Evolutionary conservation across 2,797 vertebrate genomes (phyloP).

Genomic region (Hydrolagus colliei): DNA sequence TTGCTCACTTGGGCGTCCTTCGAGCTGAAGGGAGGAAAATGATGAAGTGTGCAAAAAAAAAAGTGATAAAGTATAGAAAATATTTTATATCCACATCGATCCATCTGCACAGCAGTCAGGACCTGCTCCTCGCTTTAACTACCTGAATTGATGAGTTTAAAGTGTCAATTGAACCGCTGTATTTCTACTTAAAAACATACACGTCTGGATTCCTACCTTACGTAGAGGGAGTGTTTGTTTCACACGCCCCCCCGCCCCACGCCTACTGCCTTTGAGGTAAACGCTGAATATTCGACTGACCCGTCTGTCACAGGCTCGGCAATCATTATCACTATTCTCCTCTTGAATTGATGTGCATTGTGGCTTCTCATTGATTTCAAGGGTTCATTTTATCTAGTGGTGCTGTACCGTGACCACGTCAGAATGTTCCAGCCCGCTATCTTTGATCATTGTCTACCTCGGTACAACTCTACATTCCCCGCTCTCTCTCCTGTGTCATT

Average conservation of each 20-base stretch:
- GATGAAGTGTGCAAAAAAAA: conserved; percentile 27
- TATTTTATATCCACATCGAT: background rate
- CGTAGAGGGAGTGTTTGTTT: too few species aligned
- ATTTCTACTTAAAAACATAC: background rate
- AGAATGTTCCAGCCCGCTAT: background rate
- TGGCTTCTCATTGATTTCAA: background rate
- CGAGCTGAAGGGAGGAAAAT: conserved; percentile 16
- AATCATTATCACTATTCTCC: background rate
- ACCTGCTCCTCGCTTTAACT: conserved; percentile 9
- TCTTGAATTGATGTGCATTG: background rate
- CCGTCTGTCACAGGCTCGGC: background rate
- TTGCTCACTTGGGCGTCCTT: conserved; percentile 19
- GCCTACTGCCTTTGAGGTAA: background rate
- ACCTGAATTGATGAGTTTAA: conserved; percentile 3
- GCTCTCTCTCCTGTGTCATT: too few species aligned
- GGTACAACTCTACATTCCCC: background rate
- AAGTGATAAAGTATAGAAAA: conserved; percentile 5
- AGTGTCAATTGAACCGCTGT: background rate
- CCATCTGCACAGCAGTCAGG: background rate
- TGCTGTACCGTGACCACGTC: background rate
- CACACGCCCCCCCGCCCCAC: too few species aligned
- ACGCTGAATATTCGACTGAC: background rate
- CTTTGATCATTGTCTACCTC: background rate
- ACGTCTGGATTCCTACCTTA: too few species aligned
- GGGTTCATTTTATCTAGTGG: background rate